Evolutionary conservation across 2,113 vertebrate species (phyloP).

Genomic region (rabbit (Oryctolagus cuniculus)): DNA sequence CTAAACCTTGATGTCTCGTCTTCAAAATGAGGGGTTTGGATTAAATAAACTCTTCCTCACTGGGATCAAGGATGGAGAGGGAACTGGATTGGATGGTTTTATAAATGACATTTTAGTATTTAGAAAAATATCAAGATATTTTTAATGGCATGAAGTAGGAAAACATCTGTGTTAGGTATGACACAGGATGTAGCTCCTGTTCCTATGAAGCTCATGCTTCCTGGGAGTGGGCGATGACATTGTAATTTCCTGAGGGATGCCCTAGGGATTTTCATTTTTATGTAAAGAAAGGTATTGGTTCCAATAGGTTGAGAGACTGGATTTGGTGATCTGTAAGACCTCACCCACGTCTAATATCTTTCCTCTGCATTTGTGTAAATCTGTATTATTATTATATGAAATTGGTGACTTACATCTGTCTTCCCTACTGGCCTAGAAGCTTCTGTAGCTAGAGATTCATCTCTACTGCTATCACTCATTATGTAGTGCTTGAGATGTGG

Average conservation of each 20-base stretch:
- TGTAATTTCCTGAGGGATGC: background rate
- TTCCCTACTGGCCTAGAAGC: conserved; percentile 42
- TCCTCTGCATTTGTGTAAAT: conserved; percentile 17
- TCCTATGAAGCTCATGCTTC: background rate
- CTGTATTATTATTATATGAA: conserved; percentile 23
- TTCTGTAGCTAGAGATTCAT: conserved; percentile 34
- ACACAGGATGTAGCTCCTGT: conserved; percentile 18
- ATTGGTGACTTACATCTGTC: conserved; percentile 7
- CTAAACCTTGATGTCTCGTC: conserved; percentile 54
- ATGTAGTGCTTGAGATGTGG: background rate
- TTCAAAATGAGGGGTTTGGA: background rate
- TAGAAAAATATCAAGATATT: conserved; percentile 18
- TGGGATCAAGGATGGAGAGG: background rate
- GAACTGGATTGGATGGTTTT: background rate
- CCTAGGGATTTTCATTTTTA: background rate
- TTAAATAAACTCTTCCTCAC: conserved; percentile 19
- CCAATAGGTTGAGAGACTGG: conserved; percentile 32
- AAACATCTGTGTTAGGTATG: background rate
- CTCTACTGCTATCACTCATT: conserved; percentile 18
- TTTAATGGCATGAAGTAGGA: background rate
- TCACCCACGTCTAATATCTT: conserved; percentile 31
- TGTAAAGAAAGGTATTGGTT: conserved; percentile 29
- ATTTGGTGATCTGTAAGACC: conserved; percentile 27
- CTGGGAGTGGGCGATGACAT: background rate
- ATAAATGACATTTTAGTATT: conserved; percentile 50